Percentiles rank a stretch among this genome's conserved stretches.
phyloP scores from a whole-genome alignment of 2,888 invertebrate genomes.

The Callyntrura sp. region DNA sequence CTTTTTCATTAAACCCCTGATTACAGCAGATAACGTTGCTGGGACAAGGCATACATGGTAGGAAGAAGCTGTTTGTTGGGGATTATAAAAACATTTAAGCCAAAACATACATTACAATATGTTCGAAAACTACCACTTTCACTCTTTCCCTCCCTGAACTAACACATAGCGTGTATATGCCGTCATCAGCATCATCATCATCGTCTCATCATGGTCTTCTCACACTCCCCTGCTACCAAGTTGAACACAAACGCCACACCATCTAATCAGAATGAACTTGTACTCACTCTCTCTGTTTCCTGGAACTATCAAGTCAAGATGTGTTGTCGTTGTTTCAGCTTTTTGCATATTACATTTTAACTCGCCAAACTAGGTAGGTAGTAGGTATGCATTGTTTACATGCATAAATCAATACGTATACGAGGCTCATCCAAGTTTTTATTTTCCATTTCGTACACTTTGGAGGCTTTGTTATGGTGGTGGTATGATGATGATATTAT shows the following conservation, averaged over 20 bases:
- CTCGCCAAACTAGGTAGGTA: slow-evolving; percentile 4
- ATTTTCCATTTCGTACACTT: neutral
- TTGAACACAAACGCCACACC: neutral
- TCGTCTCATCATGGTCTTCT: neutral
- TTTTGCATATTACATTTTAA: slow-evolving; percentile 6
- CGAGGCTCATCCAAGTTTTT: neutral
- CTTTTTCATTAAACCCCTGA: no score
- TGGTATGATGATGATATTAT: neutral
- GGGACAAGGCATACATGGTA: neutral
- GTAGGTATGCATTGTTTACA: slow-evolving; percentile 52
- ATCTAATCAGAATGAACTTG: slow-evolving; percentile 50
- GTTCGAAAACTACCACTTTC: slow-evolving; percentile 75
- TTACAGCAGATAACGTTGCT: no score
- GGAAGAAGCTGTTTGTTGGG: neutral
- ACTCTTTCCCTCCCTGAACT: slow-evolving; percentile 64
- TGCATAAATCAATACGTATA: slow-evolving; percentile 62
- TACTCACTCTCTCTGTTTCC: neutral
- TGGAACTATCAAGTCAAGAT: slow-evolving; percentile 39
- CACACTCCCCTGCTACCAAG: neutral
- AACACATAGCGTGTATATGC: no score
- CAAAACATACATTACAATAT: slow-evolving; percentile 72
- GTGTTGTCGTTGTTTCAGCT: slow-evolving; percentile 11
- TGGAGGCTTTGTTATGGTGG: no score
- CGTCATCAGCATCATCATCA: slow-evolving; percentile 13
- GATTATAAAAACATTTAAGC: slow-evolving; percentile 66